These are phyloP conservation scores for Antheraea yamamai DNA, from an alignment of 2,888 invertebrate genomes.

Conservation along the genomic window DNA sequence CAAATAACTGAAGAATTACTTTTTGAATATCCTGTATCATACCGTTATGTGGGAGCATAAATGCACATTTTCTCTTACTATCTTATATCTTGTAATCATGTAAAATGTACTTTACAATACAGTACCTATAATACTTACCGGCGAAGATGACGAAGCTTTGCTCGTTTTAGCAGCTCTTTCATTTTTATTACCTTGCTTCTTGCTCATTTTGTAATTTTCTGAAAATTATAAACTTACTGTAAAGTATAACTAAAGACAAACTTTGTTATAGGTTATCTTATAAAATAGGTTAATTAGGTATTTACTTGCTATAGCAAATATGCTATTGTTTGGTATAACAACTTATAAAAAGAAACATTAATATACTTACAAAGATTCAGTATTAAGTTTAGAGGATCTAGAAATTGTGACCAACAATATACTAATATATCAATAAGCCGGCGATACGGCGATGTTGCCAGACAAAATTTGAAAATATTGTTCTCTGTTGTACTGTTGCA, in stretches of 20 bases:
- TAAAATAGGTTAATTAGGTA: background rate
- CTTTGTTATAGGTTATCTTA: background rate
- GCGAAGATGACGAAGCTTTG: background rate
- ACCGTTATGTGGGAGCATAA: no score
- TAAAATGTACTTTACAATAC: background rate
- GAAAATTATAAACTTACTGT: background rate
- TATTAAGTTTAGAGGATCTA: background rate
- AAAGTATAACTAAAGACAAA: background rate
- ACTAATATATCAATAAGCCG: no score
- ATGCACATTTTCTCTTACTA: no score
- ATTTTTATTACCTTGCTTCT: slow-evolving; percentile 4
- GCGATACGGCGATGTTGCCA: no score
- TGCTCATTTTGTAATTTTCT: slow-evolving; percentile 9
- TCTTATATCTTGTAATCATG: background rate
- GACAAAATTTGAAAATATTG: no score
- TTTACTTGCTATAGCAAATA: background rate
- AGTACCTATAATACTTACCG: background rate
- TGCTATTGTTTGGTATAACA: background rate
- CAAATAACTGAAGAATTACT: no score
- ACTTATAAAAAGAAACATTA: background rate
- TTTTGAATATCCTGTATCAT: no score
- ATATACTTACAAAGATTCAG: background rate
- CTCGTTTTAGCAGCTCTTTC: background rate
- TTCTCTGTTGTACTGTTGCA: no score
- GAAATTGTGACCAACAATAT: no score